Evolutionary conservation across 2,797 vertebrate species (phyloP).

Genomic region (Brachyrhaphis roseni): DNA sequence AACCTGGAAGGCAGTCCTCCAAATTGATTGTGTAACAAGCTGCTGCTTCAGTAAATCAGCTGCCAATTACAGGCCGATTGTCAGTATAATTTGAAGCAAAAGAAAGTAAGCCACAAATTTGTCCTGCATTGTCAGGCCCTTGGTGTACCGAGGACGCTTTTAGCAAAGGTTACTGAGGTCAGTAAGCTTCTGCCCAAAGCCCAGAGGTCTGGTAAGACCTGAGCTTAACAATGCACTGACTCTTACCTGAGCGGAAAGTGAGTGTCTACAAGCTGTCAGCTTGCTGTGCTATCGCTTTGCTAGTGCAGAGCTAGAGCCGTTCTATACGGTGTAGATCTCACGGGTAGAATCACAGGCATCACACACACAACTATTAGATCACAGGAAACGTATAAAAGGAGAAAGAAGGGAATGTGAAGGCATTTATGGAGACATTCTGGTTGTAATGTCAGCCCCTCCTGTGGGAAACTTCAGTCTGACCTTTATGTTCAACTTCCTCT

Average conservation of each 20-base stretch:
- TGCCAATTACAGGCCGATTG: conserved; percentile 53
- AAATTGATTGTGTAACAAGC: conserved; percentile 51
- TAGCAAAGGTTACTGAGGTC: conserved; percentile 57
- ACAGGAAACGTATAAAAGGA: conserved; percentile 49
- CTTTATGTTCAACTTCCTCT: conserved; percentile 70
- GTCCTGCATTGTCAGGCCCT: conserved; percentile 22
- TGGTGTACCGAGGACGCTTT: conserved; percentile 23
- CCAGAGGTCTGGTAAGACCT: conserved; percentile 50
- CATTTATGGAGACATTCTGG: conserved; percentile 75
- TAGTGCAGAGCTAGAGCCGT: conserved; percentile 40
- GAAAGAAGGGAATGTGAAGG: conserved; percentile 39
- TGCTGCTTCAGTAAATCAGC: conserved; percentile 46
- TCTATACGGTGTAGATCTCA: conserved; percentile 46
- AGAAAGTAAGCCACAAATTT: conserved; percentile 28
- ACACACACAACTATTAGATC: conserved; percentile 45
- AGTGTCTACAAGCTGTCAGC: conserved; percentile 59
- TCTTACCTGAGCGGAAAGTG: conserved; percentile 53
- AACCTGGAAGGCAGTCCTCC: conserved; percentile 43
- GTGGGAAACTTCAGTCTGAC: conserved; percentile 79
- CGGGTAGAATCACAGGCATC: conserved; percentile 55
- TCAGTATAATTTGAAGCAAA: conserved; percentile 42
- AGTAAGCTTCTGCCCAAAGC: conserved; percentile 43
- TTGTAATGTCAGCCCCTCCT: conserved; percentile 78
- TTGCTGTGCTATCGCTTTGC: conserved; percentile 42
- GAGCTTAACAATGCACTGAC: conserved; percentile 48